Evolutionary conservation across 2,888 invertebrate species (phyloP).

Genomic region (Chromoteleia sp.): DNA sequence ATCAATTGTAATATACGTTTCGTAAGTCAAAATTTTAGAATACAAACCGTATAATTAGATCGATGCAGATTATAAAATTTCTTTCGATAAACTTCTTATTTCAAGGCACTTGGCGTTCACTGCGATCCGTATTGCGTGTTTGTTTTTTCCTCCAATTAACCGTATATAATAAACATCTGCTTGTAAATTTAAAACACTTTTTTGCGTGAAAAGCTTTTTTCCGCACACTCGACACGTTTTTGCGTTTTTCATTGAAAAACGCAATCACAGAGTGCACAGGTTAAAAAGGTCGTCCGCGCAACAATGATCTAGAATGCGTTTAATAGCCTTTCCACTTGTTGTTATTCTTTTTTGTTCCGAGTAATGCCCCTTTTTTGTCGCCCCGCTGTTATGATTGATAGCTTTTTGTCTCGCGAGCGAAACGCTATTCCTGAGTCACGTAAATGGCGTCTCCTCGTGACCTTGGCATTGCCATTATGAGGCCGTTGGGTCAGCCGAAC

Average conservation of each 20-base stretch:
- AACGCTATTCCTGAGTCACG: conserved; percentile 48
- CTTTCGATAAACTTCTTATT: not conserved
- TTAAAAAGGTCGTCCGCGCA: conserved; percentile 43
- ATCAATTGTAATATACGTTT: too few relatives aligned
- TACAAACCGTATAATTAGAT: too few relatives aligned
- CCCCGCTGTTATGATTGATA: conserved; percentile 37
- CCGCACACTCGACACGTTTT: conserved; percentile 48
- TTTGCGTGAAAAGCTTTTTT: conserved; percentile 33
- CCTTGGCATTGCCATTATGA: conserved; percentile 69
- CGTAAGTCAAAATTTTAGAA: too few relatives aligned
- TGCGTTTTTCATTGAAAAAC: conserved; percentile 43
- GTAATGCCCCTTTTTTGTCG: conserved; percentile 46
- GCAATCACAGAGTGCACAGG: conserved; percentile 47
- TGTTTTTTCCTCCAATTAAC: conserved; percentile 38
- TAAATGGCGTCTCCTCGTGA: conserved; percentile 56
- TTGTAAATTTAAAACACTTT: conserved; percentile 52
- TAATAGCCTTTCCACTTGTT: conserved; percentile 59
- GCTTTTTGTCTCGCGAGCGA: conserved; percentile 47
- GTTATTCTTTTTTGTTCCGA: conserved; percentile 24
- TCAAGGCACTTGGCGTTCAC: conserved; percentile 5
- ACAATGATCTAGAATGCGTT: conserved; percentile 62
- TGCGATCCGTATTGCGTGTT: conserved; percentile 29
- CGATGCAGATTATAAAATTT: not conserved
- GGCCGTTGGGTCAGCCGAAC: conserved; percentile 60
- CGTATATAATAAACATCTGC: conserved; percentile 46